Evolutionary conservation across 2,888 invertebrate species (phyloP).

Genomic region (Endotricha flammealis): DNA sequence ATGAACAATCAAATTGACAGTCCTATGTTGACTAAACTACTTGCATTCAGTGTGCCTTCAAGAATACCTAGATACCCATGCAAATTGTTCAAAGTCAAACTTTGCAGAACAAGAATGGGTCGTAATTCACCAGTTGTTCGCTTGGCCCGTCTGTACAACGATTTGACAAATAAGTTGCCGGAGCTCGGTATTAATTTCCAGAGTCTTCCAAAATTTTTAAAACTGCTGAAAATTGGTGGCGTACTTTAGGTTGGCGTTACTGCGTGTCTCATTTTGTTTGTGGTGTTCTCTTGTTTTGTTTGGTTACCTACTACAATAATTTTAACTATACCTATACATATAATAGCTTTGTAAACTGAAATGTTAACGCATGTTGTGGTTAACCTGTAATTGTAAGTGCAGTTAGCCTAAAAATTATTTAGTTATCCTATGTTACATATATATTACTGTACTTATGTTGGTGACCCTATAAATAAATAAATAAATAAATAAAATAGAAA

Average conservation of each 20-base stretch:
- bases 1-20: not conserved
- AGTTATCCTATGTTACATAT: too few relatives aligned
- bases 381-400: too few relatives aligned
- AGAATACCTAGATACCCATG: constrained; percentile 1
- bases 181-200: not conserved
- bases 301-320: too few relatives aligned
- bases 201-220: not conserved
- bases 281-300: too few relatives aligned
- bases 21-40: not conserved
- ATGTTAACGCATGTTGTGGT: too few relatives aligned
- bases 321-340: too few relatives aligned
- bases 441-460: too few relatives aligned
- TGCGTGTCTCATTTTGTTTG: not conserved
- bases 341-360: too few relatives aligned
- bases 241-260: not conserved
- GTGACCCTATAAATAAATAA: too few relatives aligned
- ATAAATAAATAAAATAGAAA: too few relatives aligned
- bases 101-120: constrained; percentile 2
- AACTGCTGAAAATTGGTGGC: not conserved
- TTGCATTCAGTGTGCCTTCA: constrained; percentile 7
- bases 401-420: too few relatives aligned
- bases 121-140: constrained; percentile 1
- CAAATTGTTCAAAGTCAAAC: constrained; percentile 2
- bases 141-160: not conserved
- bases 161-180: constrained; percentile 1